Conservation (phyloP, 2,797 vertebrate genomes). For the Steatocranus sp. region DNA sequence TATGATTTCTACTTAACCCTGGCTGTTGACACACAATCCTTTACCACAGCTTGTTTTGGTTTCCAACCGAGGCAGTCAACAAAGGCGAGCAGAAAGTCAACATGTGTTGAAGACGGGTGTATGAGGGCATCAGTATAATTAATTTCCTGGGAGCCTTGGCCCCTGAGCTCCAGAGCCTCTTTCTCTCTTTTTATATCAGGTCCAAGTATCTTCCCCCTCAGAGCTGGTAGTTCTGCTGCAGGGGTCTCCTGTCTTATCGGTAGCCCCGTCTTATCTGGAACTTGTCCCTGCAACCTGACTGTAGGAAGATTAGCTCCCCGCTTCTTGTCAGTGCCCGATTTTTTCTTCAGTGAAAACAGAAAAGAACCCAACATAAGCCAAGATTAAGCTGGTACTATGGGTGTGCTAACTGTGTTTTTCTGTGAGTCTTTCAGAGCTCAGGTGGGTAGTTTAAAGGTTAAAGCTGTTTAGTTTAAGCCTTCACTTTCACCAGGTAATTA, state of each 20-base stretch:
- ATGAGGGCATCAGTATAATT: slow-evolving; percentile 42
- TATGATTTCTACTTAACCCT: neutral
- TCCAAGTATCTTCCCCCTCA: slow-evolving; percentile 33
- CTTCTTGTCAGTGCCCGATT: slow-evolving; percentile 53
- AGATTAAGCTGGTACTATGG: slow-evolving; percentile 34
- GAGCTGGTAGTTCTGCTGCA: slow-evolving; percentile 43
- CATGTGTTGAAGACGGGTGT: slow-evolving; percentile 3
- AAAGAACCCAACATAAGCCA: slow-evolving; percentile 29
- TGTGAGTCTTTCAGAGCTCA: neutral
- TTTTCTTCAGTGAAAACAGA: slow-evolving; percentile 40
- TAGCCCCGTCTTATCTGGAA: slow-evolving; percentile 59
- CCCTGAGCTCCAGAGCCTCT: slow-evolving; percentile 26
- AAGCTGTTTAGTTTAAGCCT: slow-evolving; percentile 9
- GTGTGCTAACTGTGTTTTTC: slow-evolving; percentile 25
- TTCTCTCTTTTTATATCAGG: slow-evolving; percentile 60
- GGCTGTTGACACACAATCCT: slow-evolving; percentile 1
- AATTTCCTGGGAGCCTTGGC: slow-evolving; percentile 46
- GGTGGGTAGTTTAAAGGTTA: slow-evolving; percentile 18
- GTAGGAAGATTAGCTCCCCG: slow-evolving; percentile 60
- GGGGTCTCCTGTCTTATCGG: slow-evolving; percentile 66
- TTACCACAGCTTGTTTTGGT: neutral
- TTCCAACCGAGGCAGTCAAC: neutral
- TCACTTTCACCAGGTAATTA: slow-evolving; percentile 30
- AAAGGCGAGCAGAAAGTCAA: slow-evolving; percentile 11
- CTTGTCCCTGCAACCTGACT: slow-evolving; percentile 67